Evolutionary conservation across 2,113 vertebrate species (phyloP), one percentile per base, ranked within the genome.

Genomic region (Podiceps cristatus): DNA sequence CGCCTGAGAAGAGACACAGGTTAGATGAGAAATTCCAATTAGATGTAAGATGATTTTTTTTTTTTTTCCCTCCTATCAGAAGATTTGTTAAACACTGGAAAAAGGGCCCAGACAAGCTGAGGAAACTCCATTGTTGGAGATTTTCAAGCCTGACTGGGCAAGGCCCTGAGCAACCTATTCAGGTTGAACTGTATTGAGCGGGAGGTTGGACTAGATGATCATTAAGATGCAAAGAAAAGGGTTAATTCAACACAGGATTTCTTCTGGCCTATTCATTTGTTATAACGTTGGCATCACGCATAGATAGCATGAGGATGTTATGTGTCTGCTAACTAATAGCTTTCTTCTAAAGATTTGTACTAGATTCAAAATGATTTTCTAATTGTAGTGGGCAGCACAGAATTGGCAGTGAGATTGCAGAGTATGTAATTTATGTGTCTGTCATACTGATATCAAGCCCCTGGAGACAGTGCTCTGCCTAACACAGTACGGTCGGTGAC

Each of bases 201-300:
- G 72, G 47, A 79, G 25, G 18, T 10, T 62, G 73, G 59, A 4
- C 19, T 47, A 27, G 28, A 8, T 28, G 47, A 8, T 45, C 9
- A 5, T 18, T 50, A 37, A 42, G 58, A 55, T 7, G 23, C 0
- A 1, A 58, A 45, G 22, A 47, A 71, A 82, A 59, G 4, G 12
- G 22, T 80, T 22, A 23, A n/a, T 68, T 52, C 40, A 23, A 31
- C 25, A 20, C 33, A 15, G 60, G 10, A 6, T 29, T 71, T 76
- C 24, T 52, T 68, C 16, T 68, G 53, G 28, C 15, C 25, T 15
- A 11, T 77, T 23, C 33, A 9, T 62, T 49, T 56, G 28, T 78
- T 64, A 7, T 9, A 29, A 24, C 0, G 0, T 2, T 63, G 52
- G 13, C 53, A 27, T 49, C 28, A 22, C 17, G 12, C 15, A 18